Evolutionary conservation across 2,797 vertebrate genomes (phyloP).

Genomic region (Neomorphus geoffroyi): DNA sequence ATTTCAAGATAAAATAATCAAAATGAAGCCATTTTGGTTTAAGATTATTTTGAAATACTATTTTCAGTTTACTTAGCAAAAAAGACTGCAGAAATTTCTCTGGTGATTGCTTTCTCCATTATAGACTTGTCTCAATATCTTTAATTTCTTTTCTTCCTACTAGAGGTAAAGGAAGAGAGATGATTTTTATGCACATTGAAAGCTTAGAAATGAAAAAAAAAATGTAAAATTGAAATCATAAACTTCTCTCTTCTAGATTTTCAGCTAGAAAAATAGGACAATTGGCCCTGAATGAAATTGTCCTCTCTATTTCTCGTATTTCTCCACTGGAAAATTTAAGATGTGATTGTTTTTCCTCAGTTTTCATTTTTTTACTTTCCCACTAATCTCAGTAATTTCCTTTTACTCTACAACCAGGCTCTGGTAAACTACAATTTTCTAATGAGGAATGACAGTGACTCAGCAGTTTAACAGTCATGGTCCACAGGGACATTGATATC

Average conservation of each 20-base stretch:
- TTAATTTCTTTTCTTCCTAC: background rate
- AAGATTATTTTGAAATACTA: background rate
- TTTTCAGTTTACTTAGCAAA: background rate
- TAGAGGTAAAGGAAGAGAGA: background rate
- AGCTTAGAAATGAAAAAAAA: background rate
- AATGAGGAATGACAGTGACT: background rate
- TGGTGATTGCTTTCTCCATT: background rate
- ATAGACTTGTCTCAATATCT: background rate
- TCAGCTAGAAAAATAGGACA: background rate
- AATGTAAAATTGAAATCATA: background rate
- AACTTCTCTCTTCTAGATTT: background rate
- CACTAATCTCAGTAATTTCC: background rate
- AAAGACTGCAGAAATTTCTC: background rate
- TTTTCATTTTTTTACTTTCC: background rate
- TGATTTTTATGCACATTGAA: background rate
- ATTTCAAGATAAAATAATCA: background rate
- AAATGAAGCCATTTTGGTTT: background rate
- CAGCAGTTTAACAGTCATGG: background rate
- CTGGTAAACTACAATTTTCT: background rate
- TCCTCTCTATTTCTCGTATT: background rate
- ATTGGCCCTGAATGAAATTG: background rate
- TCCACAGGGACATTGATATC: background rate
- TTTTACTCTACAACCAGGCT: background rate
- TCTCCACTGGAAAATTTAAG: background rate
- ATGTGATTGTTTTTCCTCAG: background rate